Percentiles rank a stretch among this genome's conserved stretches.
phyloP scores from a whole-genome alignment of 1,140 invertebrate species.

The Lycorma delicatula region DNA sequence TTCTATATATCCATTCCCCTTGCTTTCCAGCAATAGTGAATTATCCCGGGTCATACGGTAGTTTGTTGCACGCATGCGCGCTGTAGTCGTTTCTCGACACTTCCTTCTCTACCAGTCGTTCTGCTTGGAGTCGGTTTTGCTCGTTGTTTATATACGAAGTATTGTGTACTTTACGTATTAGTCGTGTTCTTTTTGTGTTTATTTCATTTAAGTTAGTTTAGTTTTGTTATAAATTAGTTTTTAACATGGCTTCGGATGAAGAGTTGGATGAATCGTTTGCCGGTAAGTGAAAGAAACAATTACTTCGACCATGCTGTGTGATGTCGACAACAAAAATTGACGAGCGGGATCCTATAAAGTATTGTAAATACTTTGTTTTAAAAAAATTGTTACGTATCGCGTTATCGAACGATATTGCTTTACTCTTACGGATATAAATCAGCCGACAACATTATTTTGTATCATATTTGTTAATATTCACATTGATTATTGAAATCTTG shows the following conservation, averaged over 20 bases:
- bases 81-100: too few relatives aligned
- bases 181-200: too few relatives aligned
- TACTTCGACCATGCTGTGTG: conserved; percentile 6
- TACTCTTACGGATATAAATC: background rate
- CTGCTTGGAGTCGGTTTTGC: too few relatives aligned
- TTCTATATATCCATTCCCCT: too few relatives aligned
- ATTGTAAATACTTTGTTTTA: background rate
- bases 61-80: too few relatives aligned
- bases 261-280: conserved; percentile 67
- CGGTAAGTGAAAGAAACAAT: conserved; percentile 46
- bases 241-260: conserved; percentile 62
- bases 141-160: too few relatives aligned
- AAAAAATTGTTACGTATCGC: background rate
- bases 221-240: background rate
- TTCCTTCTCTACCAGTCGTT: too few relatives aligned
- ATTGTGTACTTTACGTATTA: too few relatives aligned
- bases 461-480: background rate
- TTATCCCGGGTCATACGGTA: too few relatives aligned
- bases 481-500: background rate
- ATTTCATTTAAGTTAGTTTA: too few relatives aligned
- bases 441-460: background rate
- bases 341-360: conserved; percentile 15
- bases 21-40: too few relatives aligned
- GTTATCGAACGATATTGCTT: background rate
- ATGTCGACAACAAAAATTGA: conserved; percentile 11